Conservation (phyloP, 2,797 vertebrate genomes). For the Centroberyx gerrardi region DNA sequence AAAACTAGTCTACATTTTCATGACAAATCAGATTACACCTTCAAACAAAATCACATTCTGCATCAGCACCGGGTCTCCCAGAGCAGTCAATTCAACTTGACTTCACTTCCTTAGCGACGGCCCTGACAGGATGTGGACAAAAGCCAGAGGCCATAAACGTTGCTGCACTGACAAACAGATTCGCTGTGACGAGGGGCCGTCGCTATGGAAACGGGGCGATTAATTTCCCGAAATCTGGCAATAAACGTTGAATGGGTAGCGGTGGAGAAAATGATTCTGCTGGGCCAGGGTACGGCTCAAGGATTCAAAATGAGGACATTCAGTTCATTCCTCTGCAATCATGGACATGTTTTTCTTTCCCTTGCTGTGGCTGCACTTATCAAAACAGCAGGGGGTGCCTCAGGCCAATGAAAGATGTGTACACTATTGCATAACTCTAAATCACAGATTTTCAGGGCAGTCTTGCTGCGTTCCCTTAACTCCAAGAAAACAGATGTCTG, state of each 20-base stretch:
- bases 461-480: neutral
- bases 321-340: neutral
- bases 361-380: neutral
- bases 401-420: conserved; percentile 3
- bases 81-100: conserved; percentile 4
- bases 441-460: neutral
- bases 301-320: neutral
- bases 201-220: conserved; percentile 45
- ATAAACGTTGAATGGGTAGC: conserved; percentile 19
- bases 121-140: conserved; percentile 17
- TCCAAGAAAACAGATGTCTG: neutral
- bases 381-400: conserved; percentile 42
- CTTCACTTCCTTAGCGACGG: conserved; percentile 24
- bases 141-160: conserved; percentile 14
- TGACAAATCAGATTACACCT: neutral
- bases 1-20: neutral
- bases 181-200: conserved; percentile 24
- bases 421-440: conserved; percentile 16
- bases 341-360: neutral
- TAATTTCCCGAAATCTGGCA: conserved; percentile 11
- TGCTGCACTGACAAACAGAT: conserved; percentile 19
- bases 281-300: neutral
- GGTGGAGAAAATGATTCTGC: conserved; percentile 6
- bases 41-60: neutral
- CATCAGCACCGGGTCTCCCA: neutral